phyloP scores from a whole-genome alignment of 2,888 invertebrate species.

The Tineola bisselliella region DNA sequence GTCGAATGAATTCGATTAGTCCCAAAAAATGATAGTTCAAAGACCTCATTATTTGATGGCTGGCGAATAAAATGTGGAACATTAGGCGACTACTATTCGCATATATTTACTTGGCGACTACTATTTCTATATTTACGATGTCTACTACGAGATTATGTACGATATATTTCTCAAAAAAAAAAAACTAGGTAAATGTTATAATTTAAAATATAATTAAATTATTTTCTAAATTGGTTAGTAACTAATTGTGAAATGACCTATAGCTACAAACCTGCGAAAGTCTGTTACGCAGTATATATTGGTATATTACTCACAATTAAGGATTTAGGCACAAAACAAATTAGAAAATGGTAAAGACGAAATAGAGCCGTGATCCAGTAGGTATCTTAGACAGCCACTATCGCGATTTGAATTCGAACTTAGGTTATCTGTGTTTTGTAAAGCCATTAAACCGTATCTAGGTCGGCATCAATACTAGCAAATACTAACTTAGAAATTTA shows the following conservation, averaged over 20 bases:
- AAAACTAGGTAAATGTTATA: too few species aligned
- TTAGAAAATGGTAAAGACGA: too few species aligned
- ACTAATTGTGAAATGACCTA: too few species aligned
- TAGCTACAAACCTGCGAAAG: too few species aligned
- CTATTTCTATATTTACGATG: background rate
- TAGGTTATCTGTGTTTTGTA: background rate
- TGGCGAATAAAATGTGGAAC: constrained; percentile 60
- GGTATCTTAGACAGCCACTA: background rate
- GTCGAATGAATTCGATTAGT: constrained; percentile 5
- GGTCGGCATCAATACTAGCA: background rate
- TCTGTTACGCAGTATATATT: too few species aligned
- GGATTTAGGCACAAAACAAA: too few species aligned
- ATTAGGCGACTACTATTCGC: constrained; percentile 35
- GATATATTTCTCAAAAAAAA: too few species aligned
- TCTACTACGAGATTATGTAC: background rate
- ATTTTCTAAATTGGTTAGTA: too few species aligned
- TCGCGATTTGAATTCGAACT: background rate
- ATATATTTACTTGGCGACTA: background rate
- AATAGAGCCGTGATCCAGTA: too few species aligned
- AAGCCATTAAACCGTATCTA: background rate
- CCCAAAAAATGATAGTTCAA: constrained; percentile 31
- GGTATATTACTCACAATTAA: too few species aligned
- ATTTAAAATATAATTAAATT: too few species aligned
- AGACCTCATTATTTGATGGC: constrained; percentile 47
- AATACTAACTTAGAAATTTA: too few species aligned